Evolutionary conservation across 2,113 vertebrate genomes (phyloP).

Genomic region (Sapayoa aenigma): DNA sequence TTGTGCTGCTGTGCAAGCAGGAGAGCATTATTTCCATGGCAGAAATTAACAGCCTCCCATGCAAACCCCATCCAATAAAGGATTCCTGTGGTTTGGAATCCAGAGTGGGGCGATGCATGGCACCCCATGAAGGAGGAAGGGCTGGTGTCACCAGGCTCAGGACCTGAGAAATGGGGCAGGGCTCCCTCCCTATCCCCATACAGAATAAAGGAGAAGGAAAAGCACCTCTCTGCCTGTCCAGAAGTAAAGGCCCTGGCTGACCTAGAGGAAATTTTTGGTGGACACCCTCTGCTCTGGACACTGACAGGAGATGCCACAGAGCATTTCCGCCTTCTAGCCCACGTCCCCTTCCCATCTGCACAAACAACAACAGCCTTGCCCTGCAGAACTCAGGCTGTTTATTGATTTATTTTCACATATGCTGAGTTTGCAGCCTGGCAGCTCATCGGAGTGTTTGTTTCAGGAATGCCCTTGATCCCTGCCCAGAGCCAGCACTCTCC

Average conservation of each 20-base stretch:
- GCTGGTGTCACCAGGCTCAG: rapidly evolving
- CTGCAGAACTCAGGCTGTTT: background rate
- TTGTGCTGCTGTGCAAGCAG: background rate
- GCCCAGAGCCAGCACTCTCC: background rate
- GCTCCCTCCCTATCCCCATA: background rate
- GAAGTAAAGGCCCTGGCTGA: background rate
- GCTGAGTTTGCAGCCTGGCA: background rate
- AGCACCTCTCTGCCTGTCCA: background rate
- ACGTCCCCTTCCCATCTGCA: background rate
- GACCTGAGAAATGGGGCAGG: rapidly evolving
- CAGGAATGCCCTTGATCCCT: background rate
- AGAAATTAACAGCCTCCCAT: background rate
- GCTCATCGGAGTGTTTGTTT: background rate
- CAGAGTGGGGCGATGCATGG: rapidly evolving
- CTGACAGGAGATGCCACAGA: rapidly evolving
- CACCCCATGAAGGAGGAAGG: rapidly evolving
- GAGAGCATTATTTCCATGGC: background rate
- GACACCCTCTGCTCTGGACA: background rate
- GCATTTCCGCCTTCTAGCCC: background rate
- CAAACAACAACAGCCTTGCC: background rate
- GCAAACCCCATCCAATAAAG: rapidly evolving
- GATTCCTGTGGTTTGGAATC: rapidly evolving
- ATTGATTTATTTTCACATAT: rapidly evolving
- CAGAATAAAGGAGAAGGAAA: rapidly evolving
- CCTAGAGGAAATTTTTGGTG: rapidly evolving